Evolutionary conservation across 2,888 invertebrate genomes (phyloP).

Genomic region (Pandemis cinnamomeana): DNA sequence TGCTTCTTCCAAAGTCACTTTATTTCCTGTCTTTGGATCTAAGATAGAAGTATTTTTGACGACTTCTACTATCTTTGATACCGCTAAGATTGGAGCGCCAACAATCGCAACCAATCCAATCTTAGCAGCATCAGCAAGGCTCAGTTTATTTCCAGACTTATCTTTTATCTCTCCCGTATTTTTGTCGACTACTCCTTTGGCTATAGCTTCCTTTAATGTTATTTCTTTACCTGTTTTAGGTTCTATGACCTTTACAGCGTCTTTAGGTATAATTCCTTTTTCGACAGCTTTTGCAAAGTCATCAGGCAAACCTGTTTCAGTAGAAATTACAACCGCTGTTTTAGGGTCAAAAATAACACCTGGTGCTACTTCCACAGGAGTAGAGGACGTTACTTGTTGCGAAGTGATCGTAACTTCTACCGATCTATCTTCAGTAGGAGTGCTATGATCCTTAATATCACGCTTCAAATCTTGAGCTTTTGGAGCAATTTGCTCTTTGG

Average conservation of each 20-base stretch:
- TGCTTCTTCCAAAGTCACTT: conserved; percentile 89
- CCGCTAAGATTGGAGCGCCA: conserved; percentile 90
- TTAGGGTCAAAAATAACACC: conserved; percentile 91
- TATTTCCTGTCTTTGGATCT: conserved; percentile 89
- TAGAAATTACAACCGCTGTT: conserved; percentile 87
- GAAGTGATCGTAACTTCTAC: conserved; percentile 28
- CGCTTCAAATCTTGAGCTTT: conserved; percentile 33
- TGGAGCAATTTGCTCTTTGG: conserved; percentile 20
- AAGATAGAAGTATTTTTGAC: conserved; percentile 84
- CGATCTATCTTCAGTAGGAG: conserved; percentile 31
- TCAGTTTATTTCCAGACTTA: conserved; percentile 86
- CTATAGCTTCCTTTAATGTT: conserved; percentile 90
- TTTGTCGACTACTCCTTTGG: conserved; percentile 89
- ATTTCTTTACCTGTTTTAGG: conserved; percentile 88
- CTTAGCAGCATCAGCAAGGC: conserved; percentile 89
- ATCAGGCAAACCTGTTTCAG: conserved; percentile 86
- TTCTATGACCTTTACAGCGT: conserved; percentile 88
- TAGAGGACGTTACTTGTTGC: conserved; percentile 38
- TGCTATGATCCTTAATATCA: conserved; percentile 37
- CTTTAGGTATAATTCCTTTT: conserved; percentile 88
- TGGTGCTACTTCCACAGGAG: conserved; percentile 88
- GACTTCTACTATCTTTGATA: conserved; percentile 87
- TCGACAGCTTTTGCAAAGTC: conserved; percentile 89
- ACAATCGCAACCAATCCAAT: conserved; percentile 89
- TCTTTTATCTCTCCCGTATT: conserved; percentile 88